Evolutionary conservation across 2,888 invertebrate genomes (phyloP).

Genomic region (Caradrina kadenii): DNA sequence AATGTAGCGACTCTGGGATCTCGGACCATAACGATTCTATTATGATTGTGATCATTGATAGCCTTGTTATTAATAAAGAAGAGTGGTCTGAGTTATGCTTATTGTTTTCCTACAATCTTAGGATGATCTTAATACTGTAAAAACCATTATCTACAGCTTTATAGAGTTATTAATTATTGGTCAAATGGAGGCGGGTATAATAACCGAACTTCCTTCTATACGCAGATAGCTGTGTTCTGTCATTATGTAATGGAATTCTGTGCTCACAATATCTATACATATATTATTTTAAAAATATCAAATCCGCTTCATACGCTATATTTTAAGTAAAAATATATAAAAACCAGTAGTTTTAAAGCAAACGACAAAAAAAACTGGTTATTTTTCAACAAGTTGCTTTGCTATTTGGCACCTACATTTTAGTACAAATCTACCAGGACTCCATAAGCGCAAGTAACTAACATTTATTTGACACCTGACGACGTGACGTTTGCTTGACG

Average conservation of each 20-base stretch:
- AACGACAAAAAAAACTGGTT: constrained; percentile 35
- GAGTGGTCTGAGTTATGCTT: background rate
- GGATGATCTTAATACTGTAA: background rate
- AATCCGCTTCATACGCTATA: constrained; percentile 11
- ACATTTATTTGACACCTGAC: constrained; percentile 48
- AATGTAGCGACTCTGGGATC: no score
- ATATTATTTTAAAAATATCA: background rate
- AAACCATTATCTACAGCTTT: no score
- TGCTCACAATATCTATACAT: no score
- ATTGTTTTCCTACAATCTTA: background rate
- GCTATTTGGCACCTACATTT: constrained; percentile 36
- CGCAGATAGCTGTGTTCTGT: no score
- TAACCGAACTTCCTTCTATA: no score
- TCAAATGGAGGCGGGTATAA: no score
- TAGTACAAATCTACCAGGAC: constrained; percentile 32
- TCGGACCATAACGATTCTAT: background rate
- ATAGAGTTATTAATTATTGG: no score
- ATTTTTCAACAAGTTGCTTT: constrained; percentile 36
- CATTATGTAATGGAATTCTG: no score
- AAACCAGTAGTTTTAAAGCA: constrained; percentile 20
- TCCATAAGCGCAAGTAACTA: constrained; percentile 22
- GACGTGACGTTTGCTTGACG: constrained; percentile 48
- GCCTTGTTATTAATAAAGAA: constrained; percentile 16
- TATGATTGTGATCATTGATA: constrained; percentile 16
- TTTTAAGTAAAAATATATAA: constrained; percentile 25